Base-by-base conservation (phyloP, 2,888 invertebrate genomes). In the Andrena chrysosceles region DNA sequence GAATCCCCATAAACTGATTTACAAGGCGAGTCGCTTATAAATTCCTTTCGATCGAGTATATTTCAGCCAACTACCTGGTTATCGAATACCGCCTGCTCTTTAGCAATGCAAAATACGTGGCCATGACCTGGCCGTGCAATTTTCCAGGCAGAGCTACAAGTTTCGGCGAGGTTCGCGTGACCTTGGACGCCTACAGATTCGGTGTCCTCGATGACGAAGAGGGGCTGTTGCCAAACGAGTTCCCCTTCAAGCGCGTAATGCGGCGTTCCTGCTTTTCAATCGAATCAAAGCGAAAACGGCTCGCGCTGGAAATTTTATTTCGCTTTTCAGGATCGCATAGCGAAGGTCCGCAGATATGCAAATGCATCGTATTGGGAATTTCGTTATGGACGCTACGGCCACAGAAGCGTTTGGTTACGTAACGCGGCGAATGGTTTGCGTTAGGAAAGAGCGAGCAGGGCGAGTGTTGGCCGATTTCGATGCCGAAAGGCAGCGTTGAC, bases 91-190 rank as follows among this genome's bases (percentile, higher is more conserved):
- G 10, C 64, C 16, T 16, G 26, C 48, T 48, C 13, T 26, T 66
- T 48, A 48, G 48, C 64, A 66, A 66, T 48, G 48, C 48, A 66
- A 66, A 66, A 49, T 16, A 10, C 7, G 26, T 16, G 29, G 29
- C 26, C 64, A 0, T 49, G 48, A 66, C 48, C 48, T 23, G 48
- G 35, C 23, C 6, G 23, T 10, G 29, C 6, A 42, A 42, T 42
- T 42, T 63, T 23, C 42, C 42, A 42, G 5, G 10, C 23, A 1
- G 13, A 16, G 31, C 16, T 62, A 35, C 35, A 35, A 16, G 8
- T 20, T 63, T 20, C n/a, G 8, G 7, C 20, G 29, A 33, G 33
- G 8, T 10, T 29, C 59, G 3, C 6, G 20, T 16, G 23, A 10
- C 56, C 56, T 26, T 56, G 23, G 56, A 10, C 10, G 23, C 23